Base-by-base conservation (phyloP, 1,140 invertebrate genomes). In the Philotrypesis tridentata region DNA sequence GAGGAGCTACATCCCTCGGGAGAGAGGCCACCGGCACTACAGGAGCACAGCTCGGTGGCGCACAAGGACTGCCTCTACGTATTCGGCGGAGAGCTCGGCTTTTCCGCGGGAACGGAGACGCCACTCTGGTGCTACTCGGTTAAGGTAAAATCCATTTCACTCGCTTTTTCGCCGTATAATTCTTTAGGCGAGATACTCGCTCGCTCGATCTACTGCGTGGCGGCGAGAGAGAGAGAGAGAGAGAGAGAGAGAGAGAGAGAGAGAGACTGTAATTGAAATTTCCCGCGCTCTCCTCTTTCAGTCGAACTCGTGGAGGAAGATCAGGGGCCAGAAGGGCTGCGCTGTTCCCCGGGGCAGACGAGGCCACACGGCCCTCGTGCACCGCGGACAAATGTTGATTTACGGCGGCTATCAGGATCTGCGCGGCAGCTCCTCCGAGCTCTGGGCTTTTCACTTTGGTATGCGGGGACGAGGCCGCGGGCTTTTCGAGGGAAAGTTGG, bases 361-460 rank as follows among this genome's bases (percentile, higher is more conserved):
- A 79, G 96, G 96, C 5, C 97, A 98, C 89, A 95, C 96, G 0
- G 96, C 97, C 2, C 93, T 97, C 14, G 94, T 97, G 1, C 95
- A 96, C 87, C 93, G 95, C 74, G 95, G 95, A 79, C 94, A 94
- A 71, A 96, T 98, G 95, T 93, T 97, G 37, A 93, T 98, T 71
- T 98, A 97, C 90, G 97, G 97, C 2, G 97, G 97, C 17, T 98
- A 97, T 91, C 95, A 96, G 88, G 97, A 98, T 89, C 90, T 98
- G 76, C 93, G 95, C 82, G 97, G 97, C 17, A 97, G 97, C 33
- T 96, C 94, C 17, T 94, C 95, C 29, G 97, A 98, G 89, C 90
- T 98, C 0, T 98, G 97, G 97, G 95, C 94, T 14, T 98, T 96
- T 89, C 95, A 97, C 92, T 96, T 97, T 84, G 95, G 97, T 97